phyloP scores from a whole-genome alignment of 2,888 invertebrate genomes.

The Pseudanteris insignis region DNA sequence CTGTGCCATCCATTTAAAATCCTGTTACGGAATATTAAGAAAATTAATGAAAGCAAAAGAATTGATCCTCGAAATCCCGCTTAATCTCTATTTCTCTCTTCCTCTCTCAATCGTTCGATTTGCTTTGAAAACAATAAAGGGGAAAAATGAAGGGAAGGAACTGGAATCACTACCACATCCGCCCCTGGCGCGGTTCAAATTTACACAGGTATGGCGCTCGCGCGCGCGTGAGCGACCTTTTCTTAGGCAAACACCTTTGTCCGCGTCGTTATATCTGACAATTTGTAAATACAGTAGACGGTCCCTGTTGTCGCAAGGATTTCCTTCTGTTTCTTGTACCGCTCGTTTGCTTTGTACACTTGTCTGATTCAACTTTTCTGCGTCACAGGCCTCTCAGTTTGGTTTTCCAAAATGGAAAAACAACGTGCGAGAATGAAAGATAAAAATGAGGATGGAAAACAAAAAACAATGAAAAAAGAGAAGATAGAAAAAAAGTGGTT shows the following conservation, averaged over 20 bases:
- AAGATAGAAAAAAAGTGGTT: neutral
- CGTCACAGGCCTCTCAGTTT: conserved; percentile 12
- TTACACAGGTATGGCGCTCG: conserved; percentile 39
- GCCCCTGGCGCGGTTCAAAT: too few relatives aligned
- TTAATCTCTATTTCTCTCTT: too few relatives aligned
- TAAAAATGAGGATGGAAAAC: neutral
- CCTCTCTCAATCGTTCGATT: too few relatives aligned
- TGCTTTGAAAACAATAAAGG: too few relatives aligned
- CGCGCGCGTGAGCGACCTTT: conserved; percentile 27
- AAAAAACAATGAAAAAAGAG: too few relatives aligned
- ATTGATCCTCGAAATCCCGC: too few relatives aligned
- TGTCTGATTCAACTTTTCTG: conserved; percentile 16
- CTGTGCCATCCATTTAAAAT: too few relatives aligned
- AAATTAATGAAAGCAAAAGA: too few relatives aligned
- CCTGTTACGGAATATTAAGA: too few relatives aligned
- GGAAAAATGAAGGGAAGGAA: too few relatives aligned
- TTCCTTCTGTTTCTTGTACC: conserved; percentile 38
- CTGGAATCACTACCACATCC: too few relatives aligned
- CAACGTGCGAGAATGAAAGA: too few relatives aligned
- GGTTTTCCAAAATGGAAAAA: neutral
- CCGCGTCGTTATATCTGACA: conserved; percentile 31
- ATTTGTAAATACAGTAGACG: conserved; percentile 42
- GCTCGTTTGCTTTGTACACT: conserved; percentile 29
- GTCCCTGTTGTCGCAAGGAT: conserved; percentile 30
- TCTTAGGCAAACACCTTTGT: conserved; percentile 28